Evolutionary conservation across 1,140 invertebrate species (phyloP).

Genomic region (Lepidurus apus): DNA sequence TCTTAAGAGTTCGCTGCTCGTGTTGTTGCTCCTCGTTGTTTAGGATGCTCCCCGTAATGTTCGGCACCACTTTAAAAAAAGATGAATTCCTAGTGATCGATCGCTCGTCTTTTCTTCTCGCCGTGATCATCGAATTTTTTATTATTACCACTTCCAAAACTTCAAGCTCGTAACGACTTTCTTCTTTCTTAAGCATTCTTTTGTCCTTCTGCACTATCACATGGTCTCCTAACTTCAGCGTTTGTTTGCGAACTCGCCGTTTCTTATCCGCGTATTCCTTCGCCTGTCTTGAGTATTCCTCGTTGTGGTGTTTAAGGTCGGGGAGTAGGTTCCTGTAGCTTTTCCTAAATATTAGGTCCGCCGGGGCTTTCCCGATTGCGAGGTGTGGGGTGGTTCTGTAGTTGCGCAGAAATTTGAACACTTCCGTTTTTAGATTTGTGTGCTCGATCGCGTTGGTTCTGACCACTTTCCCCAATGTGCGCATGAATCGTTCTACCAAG

Average conservation of each 20-base stretch:
- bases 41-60: no score
- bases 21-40: no score
- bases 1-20: no score
- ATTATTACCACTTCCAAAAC: not conserved
- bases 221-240: not conserved
- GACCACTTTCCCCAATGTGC: not conserved
- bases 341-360: not conserved
- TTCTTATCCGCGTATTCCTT: not conserved
- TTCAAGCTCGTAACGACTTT: not conserved
- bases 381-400: not conserved
- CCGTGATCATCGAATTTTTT: no score
- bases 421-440: not conserved
- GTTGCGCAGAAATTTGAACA: not conserved
- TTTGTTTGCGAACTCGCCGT: not conserved
- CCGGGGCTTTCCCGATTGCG: not conserved
- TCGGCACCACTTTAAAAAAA: no score
- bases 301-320: not conserved
- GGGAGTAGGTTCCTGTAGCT: not conserved
- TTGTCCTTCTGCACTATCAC: not conserved
- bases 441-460: not conserved
- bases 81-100: no score
- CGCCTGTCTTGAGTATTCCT: not conserved
- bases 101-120: no score
- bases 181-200: not conserved
- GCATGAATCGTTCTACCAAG: slow-evolving; percentile 20